Conservation (phyloP, 2,888 invertebrate species). For the Protonemura montana region DNA sequence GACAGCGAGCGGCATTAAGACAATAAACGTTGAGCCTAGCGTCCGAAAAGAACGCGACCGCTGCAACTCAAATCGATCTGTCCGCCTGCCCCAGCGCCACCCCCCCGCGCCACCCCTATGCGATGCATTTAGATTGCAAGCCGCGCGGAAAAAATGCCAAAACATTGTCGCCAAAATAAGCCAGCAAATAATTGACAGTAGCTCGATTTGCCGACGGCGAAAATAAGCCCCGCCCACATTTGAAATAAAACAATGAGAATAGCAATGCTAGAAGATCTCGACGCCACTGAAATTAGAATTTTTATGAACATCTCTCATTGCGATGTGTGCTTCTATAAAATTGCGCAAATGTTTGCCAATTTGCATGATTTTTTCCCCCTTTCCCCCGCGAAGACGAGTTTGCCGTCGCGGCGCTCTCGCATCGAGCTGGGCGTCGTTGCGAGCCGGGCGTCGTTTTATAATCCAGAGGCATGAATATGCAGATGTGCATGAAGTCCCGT, state of each 20-base stretch:
- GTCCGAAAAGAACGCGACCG: neutral
- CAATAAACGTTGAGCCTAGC: neutral
- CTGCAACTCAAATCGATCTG: neutral
- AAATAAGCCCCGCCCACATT: neutral
- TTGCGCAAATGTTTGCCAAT: constrained; percentile 40
- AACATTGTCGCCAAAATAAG: neutral
- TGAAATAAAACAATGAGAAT: neutral
- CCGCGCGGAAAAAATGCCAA: neutral
- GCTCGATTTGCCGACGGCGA: neutral
- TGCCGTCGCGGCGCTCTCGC: neutral
- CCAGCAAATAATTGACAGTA: neutral
- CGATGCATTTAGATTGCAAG: neutral
- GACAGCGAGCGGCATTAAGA: neutral
- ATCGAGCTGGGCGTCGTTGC: constrained; percentile 1
- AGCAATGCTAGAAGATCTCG: neutral
- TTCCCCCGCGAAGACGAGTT: constrained; percentile 2
- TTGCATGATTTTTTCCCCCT: constrained; percentile 32
- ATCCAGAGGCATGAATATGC: constrained; percentile 35
- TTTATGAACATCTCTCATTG: constrained; percentile 31
- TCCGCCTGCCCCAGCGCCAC: neutral
- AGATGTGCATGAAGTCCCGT: constrained; percentile 32
- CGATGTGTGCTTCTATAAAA: constrained; percentile 30
- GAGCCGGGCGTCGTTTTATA: neutral
- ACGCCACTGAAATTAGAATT: constrained; percentile 13
- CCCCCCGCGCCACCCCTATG: neutral